A percentile compares a stretch with the other conserved stretches of the same genome.
These are phyloP conservation scores for Yponomeuta evonymella DNA, from an alignment of 2,888 invertebrate genomes.

Conservation along the genomic window DNA sequence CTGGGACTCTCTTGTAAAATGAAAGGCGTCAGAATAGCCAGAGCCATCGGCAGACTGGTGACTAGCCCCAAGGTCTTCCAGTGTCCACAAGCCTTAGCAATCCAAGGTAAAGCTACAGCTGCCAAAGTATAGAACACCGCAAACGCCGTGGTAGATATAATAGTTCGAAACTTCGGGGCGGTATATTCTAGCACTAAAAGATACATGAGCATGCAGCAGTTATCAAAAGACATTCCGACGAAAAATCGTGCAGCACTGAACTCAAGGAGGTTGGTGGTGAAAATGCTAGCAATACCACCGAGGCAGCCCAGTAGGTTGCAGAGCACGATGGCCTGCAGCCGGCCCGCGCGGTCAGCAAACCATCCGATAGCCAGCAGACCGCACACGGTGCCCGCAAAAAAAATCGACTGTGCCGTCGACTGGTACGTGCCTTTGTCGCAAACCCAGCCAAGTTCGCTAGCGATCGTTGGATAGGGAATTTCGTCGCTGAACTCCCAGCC, in stretches of 20 bases:
- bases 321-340: conserved; percentile 16
- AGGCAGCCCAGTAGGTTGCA: conserved; percentile 18
- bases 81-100: conserved; percentile 47
- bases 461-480: conserved; percentile 21
- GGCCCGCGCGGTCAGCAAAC: conserved; percentile 20
- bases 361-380: conserved; percentile 20
- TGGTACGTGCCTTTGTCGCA: conserved; percentile 21
- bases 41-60: conserved; percentile 46
- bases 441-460: conserved; percentile 21
- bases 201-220: conserved; percentile 10
- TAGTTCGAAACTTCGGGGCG: conserved; percentile 51
- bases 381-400: conserved; percentile 19
- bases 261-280: conserved; percentile 18
- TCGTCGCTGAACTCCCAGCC: conserved; percentile 23
- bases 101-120: conserved; percentile 45
- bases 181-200: conserved; percentile 49
- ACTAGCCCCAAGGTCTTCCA: conserved; percentile 49
- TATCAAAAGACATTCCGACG: conserved; percentile 19
- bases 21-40: conserved; percentile 42
- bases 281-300: conserved; percentile 19
- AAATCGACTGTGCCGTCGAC: conserved; percentile 21
- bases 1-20: conserved; percentile 55
- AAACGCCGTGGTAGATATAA: conserved; percentile 47
- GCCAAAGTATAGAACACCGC: conserved; percentile 45
- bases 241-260: conserved; percentile 19